Percentiles rank a stretch among this genome's conserved stretches.
Conservation (phyloP, 1,140 invertebrate genomes). For the Drosophila quadrilineata region DNA sequence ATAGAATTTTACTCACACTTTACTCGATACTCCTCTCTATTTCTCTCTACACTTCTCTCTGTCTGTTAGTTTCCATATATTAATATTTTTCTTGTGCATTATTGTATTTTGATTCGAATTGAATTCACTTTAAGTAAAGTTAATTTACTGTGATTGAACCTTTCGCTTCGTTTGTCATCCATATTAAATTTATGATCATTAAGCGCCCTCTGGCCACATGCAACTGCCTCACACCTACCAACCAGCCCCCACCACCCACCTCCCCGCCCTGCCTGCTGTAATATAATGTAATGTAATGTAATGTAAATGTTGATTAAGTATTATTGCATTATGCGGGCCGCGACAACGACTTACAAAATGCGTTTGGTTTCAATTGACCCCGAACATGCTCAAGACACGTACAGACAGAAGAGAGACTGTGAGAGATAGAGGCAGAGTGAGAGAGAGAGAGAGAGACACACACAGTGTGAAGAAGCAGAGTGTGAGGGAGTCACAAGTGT, state of each 20-base stretch:
- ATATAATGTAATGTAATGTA: neutral
- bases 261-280: neutral
- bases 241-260: neutral
- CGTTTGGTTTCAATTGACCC: conserved; percentile 69
- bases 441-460: neutral
- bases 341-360: conserved; percentile 63
- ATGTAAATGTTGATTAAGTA: conserved; percentile 69
- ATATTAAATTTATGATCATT: conserved; percentile 70
- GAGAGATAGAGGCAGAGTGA: neutral
- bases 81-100: too few relatives aligned
- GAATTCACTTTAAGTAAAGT: conserved; percentile 69
- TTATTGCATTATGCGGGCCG: conserved; percentile 70
- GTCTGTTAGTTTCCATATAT: too few relatives aligned
- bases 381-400: conserved; percentile 12
- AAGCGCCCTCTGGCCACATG: conserved; percentile 22
- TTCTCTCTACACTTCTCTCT: too few relatives aligned
- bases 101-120: conserved; percentile 1
- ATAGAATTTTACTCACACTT: too few relatives aligned
- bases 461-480: neutral
- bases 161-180: conserved; percentile 69
- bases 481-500: conserved; percentile 2
- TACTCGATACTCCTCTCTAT: too few relatives aligned
- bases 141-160: conserved; percentile 70
- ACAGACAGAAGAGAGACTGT: neutral
- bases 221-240: too few relatives aligned